These are phyloP conservation scores for Drosophila melanica DNA, from an alignment of 1,140 invertebrate genomes.

Conservation along the genomic window DNA sequence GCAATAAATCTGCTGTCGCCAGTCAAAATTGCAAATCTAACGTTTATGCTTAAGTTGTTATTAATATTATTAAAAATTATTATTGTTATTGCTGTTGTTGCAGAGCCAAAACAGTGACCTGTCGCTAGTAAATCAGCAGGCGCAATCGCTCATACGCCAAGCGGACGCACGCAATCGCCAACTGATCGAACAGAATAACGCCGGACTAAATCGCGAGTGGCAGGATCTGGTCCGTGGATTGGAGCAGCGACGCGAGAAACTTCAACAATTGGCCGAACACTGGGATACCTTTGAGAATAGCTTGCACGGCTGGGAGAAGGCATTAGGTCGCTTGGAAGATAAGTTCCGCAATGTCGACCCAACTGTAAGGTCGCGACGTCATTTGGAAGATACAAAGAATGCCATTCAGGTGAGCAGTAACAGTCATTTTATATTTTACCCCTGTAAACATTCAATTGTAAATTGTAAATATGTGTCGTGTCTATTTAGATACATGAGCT, in stretches of 20 bases:
- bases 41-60: background rate
- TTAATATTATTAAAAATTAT: slow-evolving; percentile 13
- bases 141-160: slow-evolving; percentile 87
- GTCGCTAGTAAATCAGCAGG: slow-evolving; percentile 86
- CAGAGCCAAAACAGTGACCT: slow-evolving; percentile 81
- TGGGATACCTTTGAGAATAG: slow-evolving; percentile 92
- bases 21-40: slow-evolving; percentile 7
- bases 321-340: slow-evolving; percentile 88
- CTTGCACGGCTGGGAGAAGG: slow-evolving; percentile 87
- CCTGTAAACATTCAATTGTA: background rate
- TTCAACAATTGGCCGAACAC: slow-evolving; percentile 88
- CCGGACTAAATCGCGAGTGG: slow-evolving; percentile 90
- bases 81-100: slow-evolving; percentile 22
- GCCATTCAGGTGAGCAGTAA: slow-evolving; percentile 87
- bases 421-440: background rate
- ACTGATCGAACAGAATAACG: slow-evolving; percentile 87
- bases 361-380: slow-evolving; percentile 89
- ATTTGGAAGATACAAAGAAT: slow-evolving; percentile 89
- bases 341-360: slow-evolving; percentile 90
- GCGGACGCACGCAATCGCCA: slow-evolving; percentile 87
- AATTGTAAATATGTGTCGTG: background rate
- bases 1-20: background rate
- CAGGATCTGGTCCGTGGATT: slow-evolving; percentile 88
- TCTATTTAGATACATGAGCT: slow-evolving; percentile 15
- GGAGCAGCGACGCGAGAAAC: slow-evolving; percentile 87